Percentiles rank a stretch among this genome's conserved stretches.
Conservation (phyloP, 2,113 vertebrate genomes). For the Ailuropoda melanoleuca region DNA sequence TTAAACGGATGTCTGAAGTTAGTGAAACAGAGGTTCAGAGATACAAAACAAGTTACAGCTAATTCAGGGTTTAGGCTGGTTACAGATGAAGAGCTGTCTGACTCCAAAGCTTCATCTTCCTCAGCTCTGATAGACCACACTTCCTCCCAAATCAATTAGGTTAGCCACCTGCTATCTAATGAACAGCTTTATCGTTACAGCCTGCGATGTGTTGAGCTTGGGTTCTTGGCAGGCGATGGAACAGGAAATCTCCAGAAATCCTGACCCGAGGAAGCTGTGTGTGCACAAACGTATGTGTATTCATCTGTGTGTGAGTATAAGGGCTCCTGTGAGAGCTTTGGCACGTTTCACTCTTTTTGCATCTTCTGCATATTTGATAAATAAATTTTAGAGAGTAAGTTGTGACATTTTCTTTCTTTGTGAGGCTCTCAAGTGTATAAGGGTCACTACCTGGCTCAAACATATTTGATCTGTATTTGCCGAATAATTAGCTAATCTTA, state of each 20-base stretch:
- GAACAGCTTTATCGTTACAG: slow-evolving; percentile 30
- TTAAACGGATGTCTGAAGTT: neutral
- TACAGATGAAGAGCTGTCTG: neutral
- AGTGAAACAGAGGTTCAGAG: neutral
- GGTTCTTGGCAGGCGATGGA: neutral
- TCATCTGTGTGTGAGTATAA: neutral
- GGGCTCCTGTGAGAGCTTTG: neutral
- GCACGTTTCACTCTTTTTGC: neutral
- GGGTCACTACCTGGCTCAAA: neutral
- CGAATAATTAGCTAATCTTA: slow-evolving; percentile 1
- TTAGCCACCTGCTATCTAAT: slow-evolving; percentile 16
- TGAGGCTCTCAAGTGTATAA: neutral
- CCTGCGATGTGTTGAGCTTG: neutral
- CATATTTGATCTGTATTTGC: neutral
- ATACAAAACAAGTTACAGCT: neutral
- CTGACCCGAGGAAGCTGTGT: neutral
- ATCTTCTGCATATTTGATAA: neutral
- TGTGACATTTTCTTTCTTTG: neutral
- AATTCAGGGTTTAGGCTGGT: neutral
- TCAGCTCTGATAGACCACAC: neutral
- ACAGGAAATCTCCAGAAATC: neutral
- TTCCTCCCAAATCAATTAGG: slow-evolving; percentile 56
- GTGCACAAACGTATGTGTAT: fast-evolving
- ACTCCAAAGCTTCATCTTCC: neutral
- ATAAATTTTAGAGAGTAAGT: neutral